phyloP scores from a whole-genome alignment of 2,113 vertebrate genomes.

The Bujurquina vittata region DNA sequence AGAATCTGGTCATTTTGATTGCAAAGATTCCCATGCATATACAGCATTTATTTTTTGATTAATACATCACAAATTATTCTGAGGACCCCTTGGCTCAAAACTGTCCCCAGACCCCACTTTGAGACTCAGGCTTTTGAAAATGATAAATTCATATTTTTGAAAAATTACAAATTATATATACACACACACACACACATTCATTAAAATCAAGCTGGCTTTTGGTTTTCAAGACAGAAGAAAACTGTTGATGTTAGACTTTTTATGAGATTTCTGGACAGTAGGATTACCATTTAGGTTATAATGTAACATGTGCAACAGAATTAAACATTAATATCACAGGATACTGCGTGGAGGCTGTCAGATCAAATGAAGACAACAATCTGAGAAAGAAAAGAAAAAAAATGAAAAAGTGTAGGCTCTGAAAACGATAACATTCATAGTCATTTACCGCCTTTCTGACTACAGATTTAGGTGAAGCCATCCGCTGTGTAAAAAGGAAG shows the following conservation, averaged over 20 bases:
- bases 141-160: neutral
- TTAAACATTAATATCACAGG: neutral
- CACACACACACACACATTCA: too few relatives aligned
- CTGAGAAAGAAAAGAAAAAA: neutral
- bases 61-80: neutral
- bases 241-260: neutral
- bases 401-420: neutral
- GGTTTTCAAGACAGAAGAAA: too few relatives aligned
- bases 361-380: neutral
- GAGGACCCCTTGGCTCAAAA: neutral
- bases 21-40: neutral
- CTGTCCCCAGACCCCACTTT: neutral
- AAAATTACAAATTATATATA: too few relatives aligned
- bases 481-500: constrained; percentile 50
- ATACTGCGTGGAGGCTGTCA: neutral
- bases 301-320: neutral
- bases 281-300: neutral
- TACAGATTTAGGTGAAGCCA: neutral
- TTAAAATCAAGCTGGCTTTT: too few relatives aligned
- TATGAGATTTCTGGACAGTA: neutral
- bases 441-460: neutral
- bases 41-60: neutral
- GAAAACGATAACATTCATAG: neutral
- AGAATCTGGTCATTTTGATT: neutral
- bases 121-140: neutral